phyloP scores from a whole-genome alignment of 2,888 invertebrate genomes.

The Spodoptera littoralis region DNA sequence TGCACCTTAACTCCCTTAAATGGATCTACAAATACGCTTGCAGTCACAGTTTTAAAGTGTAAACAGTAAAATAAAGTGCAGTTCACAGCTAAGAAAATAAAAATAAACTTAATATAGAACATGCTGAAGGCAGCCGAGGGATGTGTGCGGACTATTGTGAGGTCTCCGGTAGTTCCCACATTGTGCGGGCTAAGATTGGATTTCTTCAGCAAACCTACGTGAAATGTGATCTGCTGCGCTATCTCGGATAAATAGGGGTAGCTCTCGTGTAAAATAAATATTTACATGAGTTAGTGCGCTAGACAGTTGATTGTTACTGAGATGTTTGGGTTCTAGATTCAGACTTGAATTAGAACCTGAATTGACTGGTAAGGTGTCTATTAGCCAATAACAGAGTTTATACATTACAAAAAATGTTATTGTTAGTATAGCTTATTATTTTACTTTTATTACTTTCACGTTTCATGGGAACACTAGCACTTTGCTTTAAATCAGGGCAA shows the following conservation, averaged over 20 bases:
- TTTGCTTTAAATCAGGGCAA: too few relatives aligned
- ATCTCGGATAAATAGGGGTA: conserved; percentile 57
- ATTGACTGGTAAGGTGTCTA: too few relatives aligned
- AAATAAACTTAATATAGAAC: conserved; percentile 58
- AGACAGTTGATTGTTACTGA: conserved; percentile 11
- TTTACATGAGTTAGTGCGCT: conserved; percentile 32
- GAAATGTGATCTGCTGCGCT: conserved; percentile 64
- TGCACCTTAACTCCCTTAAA: too few relatives aligned
- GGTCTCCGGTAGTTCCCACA: conserved; percentile 60
- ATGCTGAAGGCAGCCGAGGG: conserved; percentile 52
- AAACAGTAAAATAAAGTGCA: conserved; percentile 26
- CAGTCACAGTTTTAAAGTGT: conserved; percentile 1
- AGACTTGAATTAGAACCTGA: too few relatives aligned
- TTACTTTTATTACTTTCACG: too few relatives aligned
- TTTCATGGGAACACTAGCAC: too few relatives aligned
- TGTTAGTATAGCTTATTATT: too few relatives aligned
- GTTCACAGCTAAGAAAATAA: conserved; percentile 48
- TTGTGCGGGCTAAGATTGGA: conserved; percentile 69
- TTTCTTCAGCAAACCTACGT: conserved; percentile 68
- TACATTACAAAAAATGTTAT: too few relatives aligned
- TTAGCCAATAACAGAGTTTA: too few relatives aligned
- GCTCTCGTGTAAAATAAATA: conserved; percentile 54
- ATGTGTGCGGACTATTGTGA: conserved; percentile 68
- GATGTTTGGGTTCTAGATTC: neutral
- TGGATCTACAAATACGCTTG: too few relatives aligned